Evolutionary conservation across 1,140 invertebrate genomes (phyloP), one percentile per base, ranked within the genome.

Genomic region (Magallana angulata): DNA sequence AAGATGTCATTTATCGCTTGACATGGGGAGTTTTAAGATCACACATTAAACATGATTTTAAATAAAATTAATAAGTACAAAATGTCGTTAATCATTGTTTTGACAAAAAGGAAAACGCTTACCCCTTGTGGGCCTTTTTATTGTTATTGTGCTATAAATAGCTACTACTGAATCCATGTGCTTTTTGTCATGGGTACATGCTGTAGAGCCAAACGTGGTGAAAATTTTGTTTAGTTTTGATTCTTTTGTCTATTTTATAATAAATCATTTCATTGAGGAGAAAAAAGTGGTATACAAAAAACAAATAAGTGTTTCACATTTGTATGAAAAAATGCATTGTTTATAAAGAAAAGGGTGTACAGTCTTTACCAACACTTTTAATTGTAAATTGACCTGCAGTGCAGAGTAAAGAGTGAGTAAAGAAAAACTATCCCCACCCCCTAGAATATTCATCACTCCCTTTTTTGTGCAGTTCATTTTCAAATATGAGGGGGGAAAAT

Each of bases 101-200:
- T 76, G 68, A 76, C 18, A n/a, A 24, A 11, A 30, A 30, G 64
- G 4, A 24, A 24, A 11, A 24, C 18, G 68, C 24, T 30, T 30
- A 18, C 68, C 60, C 68, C 68, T 76, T 76, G 68, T 76, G 68
- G 68, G 68, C 68, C 68, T 30, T 76, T 76, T 30, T 24, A 76
- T 76, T 76, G 68, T 76, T 76, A 76, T 76, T 76, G 24, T 76
- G 68, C 68, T 76, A 76, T 76, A 76, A 76, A 76, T 76, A 76
- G 68, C 24, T 12, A 76, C 24, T 1, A 30, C 68, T 36, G 64
- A 30, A 30, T 76, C 68, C 68, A 76, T 76, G 68, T 76, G 68
- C 68, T 76, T 76, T 71, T 71, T 76, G 24, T 76, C 68, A 76
- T 30, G 68, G 68, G 68, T 76, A 76, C 24, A 24, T 76, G 68